Percentiles rank a stretch among this genome's conserved stretches.
Conservation (phyloP, 2,888 invertebrate species). For the Synergus japonicus region DNA sequence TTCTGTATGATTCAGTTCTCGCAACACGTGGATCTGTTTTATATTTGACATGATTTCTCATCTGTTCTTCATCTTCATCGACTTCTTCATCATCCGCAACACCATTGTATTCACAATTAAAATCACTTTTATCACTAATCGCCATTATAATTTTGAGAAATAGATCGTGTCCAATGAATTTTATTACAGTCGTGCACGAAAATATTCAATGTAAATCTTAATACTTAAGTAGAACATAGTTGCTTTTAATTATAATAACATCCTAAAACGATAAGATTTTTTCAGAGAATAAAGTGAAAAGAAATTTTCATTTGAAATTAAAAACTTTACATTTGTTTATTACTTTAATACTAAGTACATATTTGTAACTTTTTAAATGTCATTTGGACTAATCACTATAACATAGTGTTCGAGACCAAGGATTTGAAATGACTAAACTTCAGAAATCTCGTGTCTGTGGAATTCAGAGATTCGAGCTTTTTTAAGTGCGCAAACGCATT, state of each 20-base stretch:
- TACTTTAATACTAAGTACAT: not conserved
- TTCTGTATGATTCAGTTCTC: conserved; percentile 45
- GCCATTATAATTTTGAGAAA: not conserved
- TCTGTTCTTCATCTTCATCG: not conserved
- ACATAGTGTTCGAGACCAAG: not conserved
- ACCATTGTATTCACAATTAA: conserved; percentile 16
- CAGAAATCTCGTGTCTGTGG: conserved; percentile 9
- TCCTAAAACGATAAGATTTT: not conserved
- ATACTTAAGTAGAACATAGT: not conserved
- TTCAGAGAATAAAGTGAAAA: not conserved
- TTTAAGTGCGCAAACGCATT: conserved; percentile 26
- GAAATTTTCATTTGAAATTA: not conserved
- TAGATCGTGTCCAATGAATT: not conserved
- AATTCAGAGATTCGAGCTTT: conserved; percentile 22
- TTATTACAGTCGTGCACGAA: not conserved
- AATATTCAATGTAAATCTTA: not conserved
- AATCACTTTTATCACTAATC: conserved; percentile 27
- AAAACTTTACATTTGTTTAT: not conserved
- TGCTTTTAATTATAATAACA: not conserved
- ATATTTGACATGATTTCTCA: not conserved
- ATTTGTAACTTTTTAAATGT: not conserved
- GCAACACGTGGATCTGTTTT: not conserved
- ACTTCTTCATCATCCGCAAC: not conserved
- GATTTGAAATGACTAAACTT: conserved; percentile 25
- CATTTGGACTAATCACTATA: not conserved